A percentile compares a stretch with the other conserved stretches of the same genome.
These are phyloP conservation scores for Endotricha flammealis DNA, from an alignment of 2,888 invertebrate genomes.

Conservation along the genomic window DNA sequence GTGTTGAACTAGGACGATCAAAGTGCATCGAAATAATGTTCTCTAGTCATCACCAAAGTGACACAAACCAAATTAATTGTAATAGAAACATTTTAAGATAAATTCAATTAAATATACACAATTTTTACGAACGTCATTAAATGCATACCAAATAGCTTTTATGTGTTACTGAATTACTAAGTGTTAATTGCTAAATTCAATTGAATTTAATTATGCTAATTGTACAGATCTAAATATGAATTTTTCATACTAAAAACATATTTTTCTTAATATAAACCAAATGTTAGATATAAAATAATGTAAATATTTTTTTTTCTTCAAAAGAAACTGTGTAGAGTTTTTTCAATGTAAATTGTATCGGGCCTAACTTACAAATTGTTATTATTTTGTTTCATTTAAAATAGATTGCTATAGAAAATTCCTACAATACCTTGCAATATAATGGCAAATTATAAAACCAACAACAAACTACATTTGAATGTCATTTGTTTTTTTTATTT, in stretches of 20 bases:
- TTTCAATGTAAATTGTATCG: conserved; percentile 16
- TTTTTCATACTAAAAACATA: conserved; percentile 40
- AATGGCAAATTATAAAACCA: too few relatives aligned
- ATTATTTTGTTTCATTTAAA: too few relatives aligned
- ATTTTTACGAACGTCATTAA: conserved; percentile 25
- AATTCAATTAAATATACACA: conserved; percentile 17
- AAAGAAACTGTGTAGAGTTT: conserved; percentile 28
- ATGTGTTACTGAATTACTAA: conserved; percentile 27
- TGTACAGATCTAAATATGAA: conserved; percentile 43
- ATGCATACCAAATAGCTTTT: conserved; percentile 38
- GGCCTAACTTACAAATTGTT: too few relatives aligned
- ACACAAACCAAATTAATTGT: conserved; percentile 8
- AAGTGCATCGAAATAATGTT: not conserved
- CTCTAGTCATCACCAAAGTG: conserved; percentile 17
- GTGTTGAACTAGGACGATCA: not conserved
- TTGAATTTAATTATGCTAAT: conserved; percentile 32
- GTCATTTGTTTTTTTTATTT: too few relatives aligned
- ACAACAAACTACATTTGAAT: too few relatives aligned
- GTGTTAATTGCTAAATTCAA: conserved; percentile 27
- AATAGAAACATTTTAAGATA: not conserved
- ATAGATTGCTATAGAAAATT: too few relatives aligned
- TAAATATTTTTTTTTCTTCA: conserved; percentile 43
- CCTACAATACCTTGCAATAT: too few relatives aligned
- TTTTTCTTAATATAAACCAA: conserved; percentile 49
- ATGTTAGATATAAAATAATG: conserved; percentile 32